Base-by-base conservation (phyloP, 2,797 vertebrate genomes). In the Acipenser ruthenus region DNA sequence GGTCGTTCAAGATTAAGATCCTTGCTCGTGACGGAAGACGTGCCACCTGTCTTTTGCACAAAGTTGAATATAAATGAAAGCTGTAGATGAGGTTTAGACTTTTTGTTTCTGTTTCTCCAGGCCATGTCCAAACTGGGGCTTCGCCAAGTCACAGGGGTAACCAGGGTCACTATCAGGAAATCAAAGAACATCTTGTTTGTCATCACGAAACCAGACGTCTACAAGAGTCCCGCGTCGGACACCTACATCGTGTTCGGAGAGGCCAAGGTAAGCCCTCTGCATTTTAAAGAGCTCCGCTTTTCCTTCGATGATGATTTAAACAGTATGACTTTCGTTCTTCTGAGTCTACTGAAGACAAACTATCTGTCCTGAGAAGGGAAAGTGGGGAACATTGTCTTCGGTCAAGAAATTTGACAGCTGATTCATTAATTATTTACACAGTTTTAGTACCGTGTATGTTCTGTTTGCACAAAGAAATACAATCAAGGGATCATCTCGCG, bases 121-220 rank as follows among this genome's bases (percentile, higher is more conserved):
- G 96, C 96, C 6, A 99, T 99, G 96, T 99, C 96, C 69, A 99
- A 98, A 79, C 86, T 98, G 80, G 96, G 96, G 79, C 94, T 99
- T 83, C 93, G 96, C 74, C 96, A 98, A 83, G 96, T 99, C 81
- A 98, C 95, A 0, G 96, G 96, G 37, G 96, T 99, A 73, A 99
- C 96, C 79, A 93, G 96, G 74, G 96, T 99, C 83, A 98, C 96
- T 71, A 98, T 99, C 84, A 89, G 95, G 79, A 99, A 99, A 84
- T 99, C 96, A 68, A 99, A 98, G 89, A 98, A 97, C 87, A 99
- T 99, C 84, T 81, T 99, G 70, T 99, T 99, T 12, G 96, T 99
- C 82, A 99, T 99, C 75, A 98, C 96, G 78, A 99, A 99, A 86
- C 96, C 96, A 87, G 96, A 98, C 10, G 96, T 98, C 71, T 99